Evolutionary conservation across 2,888 invertebrate genomes (phyloP).

Genomic region (Synanthedon andrenaeformis): DNA sequence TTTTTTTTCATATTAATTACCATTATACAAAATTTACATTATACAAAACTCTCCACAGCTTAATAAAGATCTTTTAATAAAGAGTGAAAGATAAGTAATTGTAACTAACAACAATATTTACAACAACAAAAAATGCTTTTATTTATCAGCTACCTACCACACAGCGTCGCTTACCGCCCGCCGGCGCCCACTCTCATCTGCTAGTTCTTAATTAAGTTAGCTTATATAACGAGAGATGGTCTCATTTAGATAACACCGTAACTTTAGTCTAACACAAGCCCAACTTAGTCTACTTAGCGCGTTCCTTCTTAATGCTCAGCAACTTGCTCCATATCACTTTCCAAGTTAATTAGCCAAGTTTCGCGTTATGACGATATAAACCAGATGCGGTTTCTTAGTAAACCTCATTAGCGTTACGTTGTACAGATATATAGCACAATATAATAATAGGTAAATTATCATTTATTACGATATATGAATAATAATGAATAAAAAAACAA

Average conservation of each 20-base stretch:
- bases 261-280: constrained; percentile 53
- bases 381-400: constrained; percentile 7
- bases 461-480: no score
- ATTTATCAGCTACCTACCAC: constrained; percentile 31
- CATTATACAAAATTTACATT: no score
- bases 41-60: no score
- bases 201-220: constrained; percentile 72
- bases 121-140: no score
- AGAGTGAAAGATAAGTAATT: no score
- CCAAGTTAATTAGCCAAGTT: constrained; percentile 45
- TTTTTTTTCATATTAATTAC: no score
- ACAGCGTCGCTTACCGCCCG: constrained; percentile 27
- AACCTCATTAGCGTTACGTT: no score
- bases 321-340: constrained; percentile 23
- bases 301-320: constrained; percentile 33
- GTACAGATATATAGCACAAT: no score
- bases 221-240: constrained; percentile 72
- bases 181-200: constrained; percentile 68
- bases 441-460: no score
- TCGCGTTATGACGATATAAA: constrained; percentile 26
- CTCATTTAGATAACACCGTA: constrained; percentile 72
- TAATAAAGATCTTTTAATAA: no score
- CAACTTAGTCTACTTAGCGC: constrained; percentile 57
- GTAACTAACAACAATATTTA: no score
- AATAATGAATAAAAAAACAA: no score